Evolutionary conservation across 2,888 invertebrate species (phyloP), one percentile per base, ranked within the genome.

Genomic region (Zhuqinia jingwanae): DNA sequence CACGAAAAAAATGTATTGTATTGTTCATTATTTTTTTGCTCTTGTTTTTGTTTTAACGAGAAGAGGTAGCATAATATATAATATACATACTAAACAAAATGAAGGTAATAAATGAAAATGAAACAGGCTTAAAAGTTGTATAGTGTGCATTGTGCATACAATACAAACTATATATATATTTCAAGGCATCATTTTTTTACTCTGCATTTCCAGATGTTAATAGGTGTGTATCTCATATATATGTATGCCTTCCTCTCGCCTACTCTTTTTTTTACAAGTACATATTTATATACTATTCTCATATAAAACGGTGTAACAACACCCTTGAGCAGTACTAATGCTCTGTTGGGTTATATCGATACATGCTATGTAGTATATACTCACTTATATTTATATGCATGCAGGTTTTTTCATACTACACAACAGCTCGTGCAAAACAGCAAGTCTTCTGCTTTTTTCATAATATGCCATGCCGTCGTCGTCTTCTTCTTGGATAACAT

Each of bases 1-100:
- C 63, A 73, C 82, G 75, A 75, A 65, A 75, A 65, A n/a, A n/a
- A n/a, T n/a, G n/a, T n/a, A n/a, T n/a, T 42, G 47, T 73, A n/a
- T 73, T 75, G 58, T 68, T 30, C 42, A n/a, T 53, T n/a, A n/a
- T n/a, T n/a, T n/a, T n/a, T 70, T 70, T 70, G 80, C 45, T 70
- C 68, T 70, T 45, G 42, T 70, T 70, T 63, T 47, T 70, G 68
- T 70, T 70, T 70, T 70, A 45, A 11, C n/a, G 15, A 82, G 75
- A 70, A 45, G 68, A 15, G 10, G 45, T 17, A 36, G 20, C 42
- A 36, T 42, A 2, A 1, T 20, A 17, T 2, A n/a, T n/a, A n/a
- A n/a, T n/a, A n/a, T n/a, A n/a, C n/a, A n/a, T 8, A 36, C 36
- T 8, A 36, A 36, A 36, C 36, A 36, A 8, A 36, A 3, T 36